These are phyloP conservation scores for Carapus acus DNA, from an alignment of 2,797 vertebrate genomes.

Conservation along the genomic window DNA sequence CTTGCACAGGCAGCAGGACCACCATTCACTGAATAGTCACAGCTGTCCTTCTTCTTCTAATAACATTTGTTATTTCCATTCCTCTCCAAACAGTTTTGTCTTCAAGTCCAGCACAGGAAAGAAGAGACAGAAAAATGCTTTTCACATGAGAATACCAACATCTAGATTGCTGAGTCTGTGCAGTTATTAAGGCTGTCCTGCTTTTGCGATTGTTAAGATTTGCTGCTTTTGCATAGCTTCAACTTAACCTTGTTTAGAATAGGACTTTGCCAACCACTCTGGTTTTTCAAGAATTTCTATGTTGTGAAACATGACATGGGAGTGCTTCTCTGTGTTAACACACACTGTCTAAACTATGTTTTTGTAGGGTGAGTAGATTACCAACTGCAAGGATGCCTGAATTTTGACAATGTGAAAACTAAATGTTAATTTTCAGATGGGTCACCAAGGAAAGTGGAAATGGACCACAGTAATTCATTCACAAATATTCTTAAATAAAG, in stretches of 20 bases:
- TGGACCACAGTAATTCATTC: constrained; percentile 35
- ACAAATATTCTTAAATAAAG: constrained; percentile 43
- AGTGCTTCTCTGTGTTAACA: too few relatives aligned
- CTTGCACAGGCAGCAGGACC: constrained; percentile 52
- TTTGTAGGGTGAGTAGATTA: too few relatives aligned
- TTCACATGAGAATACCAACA: constrained; percentile 49
- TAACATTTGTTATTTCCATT: constrained; percentile 62
- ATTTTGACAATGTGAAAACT: constrained; percentile 17
- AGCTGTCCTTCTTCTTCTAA: constrained; percentile 47
- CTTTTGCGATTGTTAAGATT: constrained; percentile 2
- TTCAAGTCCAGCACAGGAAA: constrained; percentile 43
- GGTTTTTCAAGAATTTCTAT: too few relatives aligned
- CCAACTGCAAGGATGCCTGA: too few relatives aligned
- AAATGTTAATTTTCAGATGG: constrained; percentile 35
- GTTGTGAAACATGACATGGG: too few relatives aligned
- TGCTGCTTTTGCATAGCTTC: neutral
- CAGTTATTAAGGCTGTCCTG: constrained; percentile 16
- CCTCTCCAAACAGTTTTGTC: constrained; percentile 47
- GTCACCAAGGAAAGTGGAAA: constrained; percentile 42
- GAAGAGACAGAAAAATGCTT: constrained; percentile 33
- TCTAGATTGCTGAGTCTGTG: constrained; percentile 35
- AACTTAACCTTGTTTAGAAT: too few relatives aligned
- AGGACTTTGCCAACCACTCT: too few relatives aligned
- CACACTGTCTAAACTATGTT: too few relatives aligned
- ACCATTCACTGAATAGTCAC: constrained; percentile 46